phyloP scores from a whole-genome alignment of 2,888 invertebrate genomes.

The Tetramorium bicarinatum region DNA sequence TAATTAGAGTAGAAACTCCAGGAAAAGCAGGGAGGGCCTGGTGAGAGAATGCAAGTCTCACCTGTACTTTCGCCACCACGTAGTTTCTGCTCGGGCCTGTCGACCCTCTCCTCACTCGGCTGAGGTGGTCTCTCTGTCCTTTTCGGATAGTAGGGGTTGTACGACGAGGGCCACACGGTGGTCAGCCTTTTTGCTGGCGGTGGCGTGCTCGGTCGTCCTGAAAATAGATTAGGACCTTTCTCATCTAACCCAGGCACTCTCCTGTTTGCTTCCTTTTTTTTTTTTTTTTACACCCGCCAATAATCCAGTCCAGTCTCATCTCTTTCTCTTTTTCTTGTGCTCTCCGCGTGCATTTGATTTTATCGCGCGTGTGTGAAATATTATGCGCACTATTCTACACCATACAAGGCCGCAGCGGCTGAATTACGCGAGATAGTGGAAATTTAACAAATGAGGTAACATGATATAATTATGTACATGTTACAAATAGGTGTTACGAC shows the following conservation, averaged over 20 bases:
- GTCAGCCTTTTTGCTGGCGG: constrained; percentile 83
- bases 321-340: neutral
- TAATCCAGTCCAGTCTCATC: constrained; percentile 42
- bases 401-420: constrained; percentile 72
- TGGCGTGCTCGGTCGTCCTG: constrained; percentile 84
- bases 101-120: constrained; percentile 83
- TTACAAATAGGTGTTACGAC: neutral
- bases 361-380: constrained; percentile 26
- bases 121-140: constrained; percentile 84
- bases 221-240: constrained; percentile 82
- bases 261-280: constrained; percentile 32
- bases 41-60: constrained; percentile 79
- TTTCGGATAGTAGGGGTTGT: constrained; percentile 84
- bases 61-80: constrained; percentile 83
- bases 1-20: constrained; percentile 40
- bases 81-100: constrained; percentile 83
- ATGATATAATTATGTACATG: neutral
- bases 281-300: constrained; percentile 31
- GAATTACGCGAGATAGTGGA: neutral
- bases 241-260: constrained; percentile 75
- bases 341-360: constrained; percentile 35
- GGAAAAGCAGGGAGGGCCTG: constrained; percentile 68
- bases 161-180: constrained; percentile 84
- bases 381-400: constrained; percentile 80
- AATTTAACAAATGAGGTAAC: neutral